Evolutionary conservation across 2,113 vertebrate genomes (phyloP).

Genomic region (Gymnorhina tibicen): DNA sequence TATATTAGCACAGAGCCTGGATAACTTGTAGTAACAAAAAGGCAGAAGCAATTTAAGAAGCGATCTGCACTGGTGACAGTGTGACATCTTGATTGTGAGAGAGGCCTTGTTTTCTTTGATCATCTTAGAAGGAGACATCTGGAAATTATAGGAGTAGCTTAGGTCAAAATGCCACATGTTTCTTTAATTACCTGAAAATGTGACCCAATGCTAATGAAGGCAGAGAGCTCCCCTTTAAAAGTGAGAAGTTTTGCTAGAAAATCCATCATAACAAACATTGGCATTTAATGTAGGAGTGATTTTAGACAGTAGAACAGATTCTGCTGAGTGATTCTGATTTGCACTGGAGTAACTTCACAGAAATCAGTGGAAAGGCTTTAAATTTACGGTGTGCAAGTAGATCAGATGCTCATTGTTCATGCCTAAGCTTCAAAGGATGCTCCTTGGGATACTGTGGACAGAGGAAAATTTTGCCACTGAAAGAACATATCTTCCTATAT

Average conservation of each 20-base stretch:
- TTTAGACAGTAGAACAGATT: neutral
- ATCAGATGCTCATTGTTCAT: neutral
- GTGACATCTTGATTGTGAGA: slow-evolving; percentile 55
- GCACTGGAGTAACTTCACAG: neutral
- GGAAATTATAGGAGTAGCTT: slow-evolving; percentile 65
- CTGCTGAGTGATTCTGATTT: neutral
- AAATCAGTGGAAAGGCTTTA: neutral
- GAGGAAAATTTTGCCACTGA: neutral
- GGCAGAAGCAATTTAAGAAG: slow-evolving; percentile 31
- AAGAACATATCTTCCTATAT: neutral
- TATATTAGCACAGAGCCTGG: neutral
- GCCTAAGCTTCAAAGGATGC: neutral
- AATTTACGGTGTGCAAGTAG: neutral
- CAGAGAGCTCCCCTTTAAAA: slow-evolving; percentile 5
- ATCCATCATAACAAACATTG: neutral
- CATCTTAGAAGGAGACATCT: slow-evolving; percentile 49
- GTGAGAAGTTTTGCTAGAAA: slow-evolving; percentile 31
- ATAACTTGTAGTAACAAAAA: slow-evolving; percentile 12
- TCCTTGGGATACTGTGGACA: neutral
- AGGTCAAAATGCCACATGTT: slow-evolving; percentile 63
- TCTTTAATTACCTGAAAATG: slow-evolving; percentile 65
- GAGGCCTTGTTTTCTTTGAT: slow-evolving; percentile 64
- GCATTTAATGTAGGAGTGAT: neutral
- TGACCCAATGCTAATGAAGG: slow-evolving; percentile 51
- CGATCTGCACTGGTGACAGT: neutral